Base-by-base conservation (phyloP, 2,113 vertebrate species). In the Macrotus californicus region DNA sequence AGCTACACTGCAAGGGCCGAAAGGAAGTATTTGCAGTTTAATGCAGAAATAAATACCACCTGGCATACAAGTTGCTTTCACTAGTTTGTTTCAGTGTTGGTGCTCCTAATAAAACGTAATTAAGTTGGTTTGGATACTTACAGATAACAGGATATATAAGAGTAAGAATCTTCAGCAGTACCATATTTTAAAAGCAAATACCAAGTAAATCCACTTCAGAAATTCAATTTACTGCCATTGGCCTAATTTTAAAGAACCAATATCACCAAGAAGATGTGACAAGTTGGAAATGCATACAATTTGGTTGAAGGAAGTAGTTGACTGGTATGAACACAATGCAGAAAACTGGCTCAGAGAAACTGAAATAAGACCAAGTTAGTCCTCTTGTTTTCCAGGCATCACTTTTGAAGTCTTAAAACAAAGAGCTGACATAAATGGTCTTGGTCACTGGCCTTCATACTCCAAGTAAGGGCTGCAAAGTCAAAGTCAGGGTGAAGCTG, bases 71-170 rank as follows among this genome's bases (percentile, higher is more conserved):
- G 88, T 93, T 94, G 90, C 97, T 96, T 97, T 98, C 96, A 98
- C 98, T 98, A 98, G 79, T 98, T 98, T 98, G 90, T 98, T 98
- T 98, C 97, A 97, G 97, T 97, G 98, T 96, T 92, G 94, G 79
- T 97, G 97, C 94, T 81, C 97, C 93, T 98, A 98, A 98, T 95
- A 95, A 98, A 98, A 98, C 98, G 97, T 97, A 98, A 98, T 98
- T 98, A 98, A 98, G 97, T 97, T 96, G 97, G 97, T 98, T 97
- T 97, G 86, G 95, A 77, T 96, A 97, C 96, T 98, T 98, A 97
- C 98, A 98, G 97, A 93, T 98, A 97, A 97, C 66, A 98, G 96
- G 93, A 97, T 48, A 89, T 34, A 75, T 52, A 21, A 50, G 69
- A 24, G 91, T 61, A 93, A 75, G 48, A 73, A 12, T 87, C 91